Conservation (phyloP, 1,140 invertebrate species). For the Zaprionus kolodkinae region DNA sequence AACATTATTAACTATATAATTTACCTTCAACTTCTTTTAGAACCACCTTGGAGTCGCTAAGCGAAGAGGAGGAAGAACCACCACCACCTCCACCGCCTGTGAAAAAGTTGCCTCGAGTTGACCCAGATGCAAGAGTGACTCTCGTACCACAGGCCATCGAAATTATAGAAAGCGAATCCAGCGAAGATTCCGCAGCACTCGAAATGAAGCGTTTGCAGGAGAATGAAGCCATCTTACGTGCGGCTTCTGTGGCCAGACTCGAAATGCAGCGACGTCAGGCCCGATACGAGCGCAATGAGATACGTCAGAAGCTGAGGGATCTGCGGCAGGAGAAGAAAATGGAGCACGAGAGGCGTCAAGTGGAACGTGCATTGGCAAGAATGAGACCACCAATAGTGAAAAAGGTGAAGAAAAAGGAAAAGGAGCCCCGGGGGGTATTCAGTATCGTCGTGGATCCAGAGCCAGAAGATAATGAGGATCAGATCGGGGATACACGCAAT, state of each 20-base stretch:
- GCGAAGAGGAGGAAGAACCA: conserved; percentile 28
- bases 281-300: conserved; percentile 46
- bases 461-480: conserved; percentile 51
- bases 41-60: not conserved
- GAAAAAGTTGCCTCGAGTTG: not conserved
- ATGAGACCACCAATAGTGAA: conserved; percentile 23
- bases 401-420: conserved; percentile 15
- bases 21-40: not conserved
- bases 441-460: conserved; percentile 54
- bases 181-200: not conserved
- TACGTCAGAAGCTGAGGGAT: conserved; percentile 53
- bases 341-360: conserved; percentile 27
- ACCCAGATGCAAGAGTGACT: not conserved
- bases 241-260: not conserved
- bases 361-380: not conserved
- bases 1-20: not conserved
- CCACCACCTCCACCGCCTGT: not conserved
- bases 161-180: not conserved
- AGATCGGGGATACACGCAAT: conserved; percentile 59
- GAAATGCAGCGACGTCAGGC: conserved; percentile 4
- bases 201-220: not conserved
- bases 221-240: not conserved
- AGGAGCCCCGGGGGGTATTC: conserved; percentile 36
- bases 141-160: not conserved
- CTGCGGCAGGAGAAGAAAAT: conserved; percentile 1